Conservation (phyloP, 2,888 invertebrate genomes). For the Agriopis marginaria region DNA sequence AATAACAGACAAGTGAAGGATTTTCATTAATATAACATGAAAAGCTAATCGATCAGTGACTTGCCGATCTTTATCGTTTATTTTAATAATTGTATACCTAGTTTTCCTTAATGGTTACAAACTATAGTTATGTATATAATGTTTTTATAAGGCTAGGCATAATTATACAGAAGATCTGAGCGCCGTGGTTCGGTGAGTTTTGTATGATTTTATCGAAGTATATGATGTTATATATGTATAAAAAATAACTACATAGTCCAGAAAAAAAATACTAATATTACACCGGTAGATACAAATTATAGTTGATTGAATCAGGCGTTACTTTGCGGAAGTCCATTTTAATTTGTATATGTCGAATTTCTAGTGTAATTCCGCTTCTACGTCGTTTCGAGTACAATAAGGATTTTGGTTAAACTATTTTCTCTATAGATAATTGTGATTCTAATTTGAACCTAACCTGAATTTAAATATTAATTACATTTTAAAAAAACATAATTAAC, state of each 20-base stretch:
- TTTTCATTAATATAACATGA: slow-evolving; percentile 18
- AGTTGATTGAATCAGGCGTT: too few relatives aligned
- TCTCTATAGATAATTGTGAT: too few relatives aligned
- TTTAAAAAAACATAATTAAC: too few relatives aligned
- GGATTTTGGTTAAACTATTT: too few relatives aligned
- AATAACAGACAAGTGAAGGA: slow-evolving; percentile 23
- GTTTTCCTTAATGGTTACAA: slow-evolving; percentile 10
- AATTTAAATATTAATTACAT: too few relatives aligned
- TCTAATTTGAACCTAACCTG: too few relatives aligned
- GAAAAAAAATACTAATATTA: not conserved
- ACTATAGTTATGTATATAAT: not conserved
- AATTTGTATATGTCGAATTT: too few relatives aligned
- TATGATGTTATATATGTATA: not conserved
- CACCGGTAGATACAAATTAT: too few relatives aligned
- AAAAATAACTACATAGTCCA: not conserved
- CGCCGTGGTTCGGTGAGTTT: not conserved
- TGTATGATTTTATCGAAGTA: not conserved
- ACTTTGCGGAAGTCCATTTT: too few relatives aligned
- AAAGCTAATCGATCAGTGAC: slow-evolving; percentile 33
- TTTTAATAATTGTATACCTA: not conserved
- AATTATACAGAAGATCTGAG: not conserved
- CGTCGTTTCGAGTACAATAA: too few relatives aligned
- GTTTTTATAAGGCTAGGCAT: not conserved
- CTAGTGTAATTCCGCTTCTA: too few relatives aligned
- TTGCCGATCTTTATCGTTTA: slow-evolving; percentile 22